Evolutionary conservation across 2,113 vertebrate species (phyloP), one percentile per base, ranked within the genome.

Genomic region (Callochromis pleurospilus): DNA sequence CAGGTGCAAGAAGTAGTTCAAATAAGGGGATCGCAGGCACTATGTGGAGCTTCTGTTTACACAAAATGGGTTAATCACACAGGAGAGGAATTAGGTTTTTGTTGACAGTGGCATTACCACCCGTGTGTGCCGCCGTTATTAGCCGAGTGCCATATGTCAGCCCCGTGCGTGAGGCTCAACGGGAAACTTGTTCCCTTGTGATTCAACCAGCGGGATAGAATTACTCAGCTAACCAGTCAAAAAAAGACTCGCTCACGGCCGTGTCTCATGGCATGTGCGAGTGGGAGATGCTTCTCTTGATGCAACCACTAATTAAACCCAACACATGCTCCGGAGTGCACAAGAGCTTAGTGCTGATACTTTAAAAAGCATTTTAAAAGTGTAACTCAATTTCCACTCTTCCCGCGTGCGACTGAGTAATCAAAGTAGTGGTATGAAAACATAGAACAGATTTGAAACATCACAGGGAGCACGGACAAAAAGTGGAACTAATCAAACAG

Each of bases 401-500:
- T 68, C 8, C 80, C 9, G 17, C 77, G 7, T 84, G 42, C 38
- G 36, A 62, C 21, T 7, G 36, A 42, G 49, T 70, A 70, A 80
- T 89, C 62, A 87, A 65, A 82, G 80, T 45, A 81, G 70, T 75
- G 85, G 29, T 86, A 84, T 85, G 79, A 89, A 75, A 75, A 49
- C 12, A 11, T 47, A 86, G 65, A 80, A 56, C 42, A 85, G 53
- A 81, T 90, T 83, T 77, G 54, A 79, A 84, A 86, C 85, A 86
- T 93, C 81, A 84, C 70, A 81, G 47, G 79, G 60, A 83, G 87
- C 84, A 73, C 53, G 62, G 29, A 80, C 29, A 73, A 86, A 86
- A 87, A 89, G 88, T 80, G 68, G 86, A 92, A 86, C 62, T 90
- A 91, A 93, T 93, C 89, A 93, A 89, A 90, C 81, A 49, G 77